Evolutionary conservation across 2,113 vertebrate species (phyloP), one percentile per base, ranked within the genome.

Genomic region (Silurus asotus): DNA sequence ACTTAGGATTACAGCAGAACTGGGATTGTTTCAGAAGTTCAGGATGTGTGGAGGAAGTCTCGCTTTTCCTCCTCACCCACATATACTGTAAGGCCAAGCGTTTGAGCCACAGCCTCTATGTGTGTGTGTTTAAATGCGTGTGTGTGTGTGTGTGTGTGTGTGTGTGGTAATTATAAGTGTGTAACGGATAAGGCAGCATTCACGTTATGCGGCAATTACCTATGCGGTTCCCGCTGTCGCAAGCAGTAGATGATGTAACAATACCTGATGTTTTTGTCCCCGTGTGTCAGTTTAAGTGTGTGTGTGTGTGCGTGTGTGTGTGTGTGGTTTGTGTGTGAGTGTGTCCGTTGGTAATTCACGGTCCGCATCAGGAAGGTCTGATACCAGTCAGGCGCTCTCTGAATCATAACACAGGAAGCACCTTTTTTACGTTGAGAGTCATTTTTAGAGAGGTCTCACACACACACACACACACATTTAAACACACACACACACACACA

Each of bases 321-420:
- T 85, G 55, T 37, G 37, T 37, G 37, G 37, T 37, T 2, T 37
- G 81, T 80, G 84, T 64, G 84, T 69, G 80, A 81, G 76, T 82
- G 62, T 80, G 94, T 93, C 88, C 72, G 92, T 94, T 94, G 94
- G 93, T 95, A 95, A 95, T 94, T 96, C 94, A 95, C 84, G 92
- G 93, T 92, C 93, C 92, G 93, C 91, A 91, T n/a, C 93, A 91
- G 94, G 89, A 94, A 94, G 95, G 93, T 85, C 87, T 81, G 82
- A 89, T 86, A 82, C 15, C 85, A 86, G 82, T 55, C 86, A 88
- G 84, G 82, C 88, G 88, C 85, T 59, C 76, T 89, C 83, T 77
- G 83, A 87, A 81, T 83, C 79, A 70, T 64, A 87, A 84, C 74
- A 87, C 87, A 90, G 89, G 86, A 90, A 89, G 65, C 86, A 88